Base-by-base conservation (phyloP, 2,113 vertebrate species). In the Phoxinus phoxinus region DNA sequence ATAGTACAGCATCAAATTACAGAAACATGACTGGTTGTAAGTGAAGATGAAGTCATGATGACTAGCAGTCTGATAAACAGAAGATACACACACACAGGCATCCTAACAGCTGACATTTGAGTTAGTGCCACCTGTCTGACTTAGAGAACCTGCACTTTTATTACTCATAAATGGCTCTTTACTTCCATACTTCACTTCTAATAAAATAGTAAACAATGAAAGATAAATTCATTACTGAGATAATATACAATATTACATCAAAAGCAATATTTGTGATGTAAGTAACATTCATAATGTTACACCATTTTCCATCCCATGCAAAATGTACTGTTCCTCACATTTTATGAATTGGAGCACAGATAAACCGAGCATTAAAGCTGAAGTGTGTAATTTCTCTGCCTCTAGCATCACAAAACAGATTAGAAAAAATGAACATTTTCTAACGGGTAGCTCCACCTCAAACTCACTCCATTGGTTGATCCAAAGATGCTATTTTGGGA, bases 21-120 rank as follows among this genome's bases (percentile, higher is more conserved):
- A 77, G 27, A 77, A 65, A 63, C 58, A 15, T 63, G 6, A 80
- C 0, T 80, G 56, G 37, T n/a, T 80, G 51, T 41, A 77, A 12
- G 32, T 59, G 6, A 79, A 79, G 21, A 41, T 56, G 8, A 77
- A 53, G 9, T 19, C 58, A 61, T 25, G n/a, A 58, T 41, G 41
- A 48, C 72, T 27, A 74, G 37, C 23, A 74, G 25, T 48, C 72
- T 75, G 72, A 75, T 21, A 74, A 74, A 74, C 41, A 76, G n/a
- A 75, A 76, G 25, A 76, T 19, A 76, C 25, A 76, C 44, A 75
- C 69, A 76, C 73, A 75, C 73, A 4, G n/a, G 46, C 46, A 71
- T 71, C 67, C 35, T 41, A 76, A 76, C 13, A 53, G 46, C 25
- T 53, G 25, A 76, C 53, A 53, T 19, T 53, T 75, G 13, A 32